phyloP scores from a whole-genome alignment of 2,797 vertebrate species.

The Takifugu ocellatus region DNA sequence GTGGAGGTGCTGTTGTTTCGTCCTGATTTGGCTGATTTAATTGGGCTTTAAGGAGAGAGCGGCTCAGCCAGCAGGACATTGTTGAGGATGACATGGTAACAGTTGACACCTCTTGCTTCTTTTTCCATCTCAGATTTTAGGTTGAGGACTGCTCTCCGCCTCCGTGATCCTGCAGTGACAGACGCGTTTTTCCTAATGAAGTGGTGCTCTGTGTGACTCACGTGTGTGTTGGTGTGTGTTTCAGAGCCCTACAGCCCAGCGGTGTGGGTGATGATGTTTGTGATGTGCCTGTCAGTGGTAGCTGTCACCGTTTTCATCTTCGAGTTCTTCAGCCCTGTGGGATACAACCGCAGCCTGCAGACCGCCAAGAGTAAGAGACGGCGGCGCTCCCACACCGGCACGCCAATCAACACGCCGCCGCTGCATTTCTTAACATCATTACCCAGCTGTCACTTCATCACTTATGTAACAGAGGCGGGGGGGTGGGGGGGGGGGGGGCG shows the following conservation, averaged over 20 bases:
- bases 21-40: too few relatives aligned
- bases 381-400: constrained; percentile 9
- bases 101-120: too few relatives aligned
- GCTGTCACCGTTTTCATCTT: constrained; percentile 96
- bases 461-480: constrained; percentile 32
- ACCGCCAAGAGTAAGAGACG: constrained; percentile 86
- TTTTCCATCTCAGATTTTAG: too few relatives aligned
- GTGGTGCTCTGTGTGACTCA: constrained; percentile 9
- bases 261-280: constrained; percentile 98
- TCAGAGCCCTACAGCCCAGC: constrained; percentile 93
- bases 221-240: constrained; percentile 31
- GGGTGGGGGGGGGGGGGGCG: constrained; percentile 20
- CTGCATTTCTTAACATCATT: constrained; percentile 38
- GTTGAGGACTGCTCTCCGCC: too few relatives aligned
- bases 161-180: background rate
- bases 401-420: constrained; percentile 39
- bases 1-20: too few relatives aligned
- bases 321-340: constrained; percentile 95
- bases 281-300: constrained; percentile 95
- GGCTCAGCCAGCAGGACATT: too few relatives aligned
- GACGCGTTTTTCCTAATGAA: background rate
- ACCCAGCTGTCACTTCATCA: constrained; percentile 41
- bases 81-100: too few relatives aligned
- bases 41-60: too few relatives aligned
- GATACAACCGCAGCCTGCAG: constrained; percentile 93